Evolutionary conservation across 2,113 vertebrate genomes (phyloP), one percentile per base, ranked within the genome.

Genomic region (Zootoca vivipara): DNA sequence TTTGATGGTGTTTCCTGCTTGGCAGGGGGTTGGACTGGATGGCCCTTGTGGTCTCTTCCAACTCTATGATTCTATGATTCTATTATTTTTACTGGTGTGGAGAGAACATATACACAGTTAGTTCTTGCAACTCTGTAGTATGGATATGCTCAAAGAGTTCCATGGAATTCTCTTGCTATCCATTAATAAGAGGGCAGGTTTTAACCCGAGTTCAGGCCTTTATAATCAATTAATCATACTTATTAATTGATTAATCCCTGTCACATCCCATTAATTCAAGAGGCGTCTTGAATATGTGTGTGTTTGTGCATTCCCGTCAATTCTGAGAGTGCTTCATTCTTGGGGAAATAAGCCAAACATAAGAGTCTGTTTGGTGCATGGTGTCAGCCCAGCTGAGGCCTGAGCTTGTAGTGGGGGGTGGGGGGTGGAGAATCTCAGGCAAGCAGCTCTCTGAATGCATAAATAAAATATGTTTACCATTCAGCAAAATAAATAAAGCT

Each of bases 401-500:
- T 93, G 92, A 7, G 42, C 30, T 72, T 33, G 30, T 72, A 78
- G 87, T 38, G 72, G 85, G 3, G 89, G 93, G 1, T n/a, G 46
- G 22, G 93, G 89, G 33, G 40, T 22, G 46, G 30, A 38, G n/a
- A 42, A 72, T 90, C 72, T 1, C 86, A 86, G 1, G 28, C 75
- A 91, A 89, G 91, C 1, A 0, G 72, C 87, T 92, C 93, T 90
- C 87, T 26, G 90, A 90, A 80, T 85, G 85, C 93, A 95, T 95
- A 94, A 95, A 95, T 96, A 95, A 95, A 95, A 95, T 90, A 95
- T 94, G 89, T 89, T 93, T 75, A 90, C 90, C 87, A 89, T 93
- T 95, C 91, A 24, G 90, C 93, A 75, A 91, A 95, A 88, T 93
- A 86, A 12, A 30, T 52, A 77, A 73, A 28, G 5, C 83, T 90